Evolutionary conservation across 2,113 vertebrate genomes (phyloP).

Genomic region (Dromas ardeola): DNA sequence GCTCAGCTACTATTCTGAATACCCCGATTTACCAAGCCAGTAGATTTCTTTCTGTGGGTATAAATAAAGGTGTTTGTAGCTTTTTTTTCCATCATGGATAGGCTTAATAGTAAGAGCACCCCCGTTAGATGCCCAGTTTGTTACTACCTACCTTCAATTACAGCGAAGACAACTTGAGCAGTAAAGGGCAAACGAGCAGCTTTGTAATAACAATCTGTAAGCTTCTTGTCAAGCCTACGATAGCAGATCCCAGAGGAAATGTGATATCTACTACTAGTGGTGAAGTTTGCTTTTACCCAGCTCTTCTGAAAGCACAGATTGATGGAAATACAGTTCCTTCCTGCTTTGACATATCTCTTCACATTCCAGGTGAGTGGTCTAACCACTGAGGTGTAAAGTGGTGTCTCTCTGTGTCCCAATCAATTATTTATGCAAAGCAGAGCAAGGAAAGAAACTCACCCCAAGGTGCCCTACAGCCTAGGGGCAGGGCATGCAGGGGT

Average conservation of each 20-base stretch:
- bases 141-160: neutral
- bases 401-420: neutral
- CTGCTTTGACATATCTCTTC: neutral
- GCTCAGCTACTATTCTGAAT: neutral
- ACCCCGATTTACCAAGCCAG: neutral
- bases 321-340: neutral
- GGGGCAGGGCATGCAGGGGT: neutral
- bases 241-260: neutral
- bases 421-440: slow-evolving; percentile 10
- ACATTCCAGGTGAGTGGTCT: neutral
- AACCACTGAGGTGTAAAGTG: neutral
- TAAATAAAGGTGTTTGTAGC: neutral
- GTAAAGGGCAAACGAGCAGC: neutral
- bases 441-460: neutral
- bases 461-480: neutral
- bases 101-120: neutral
- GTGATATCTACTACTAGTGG: neutral
- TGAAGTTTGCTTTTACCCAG: neutral
- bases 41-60: neutral
- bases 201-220: neutral
- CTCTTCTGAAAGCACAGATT: slow-evolving; percentile 1
- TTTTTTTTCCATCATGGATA: neutral
- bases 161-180: neutral
- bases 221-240: neutral
- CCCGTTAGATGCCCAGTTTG: neutral